Base-by-base conservation (phyloP, 2,797 vertebrate genomes). In the Okamejei kenojei region DNA sequence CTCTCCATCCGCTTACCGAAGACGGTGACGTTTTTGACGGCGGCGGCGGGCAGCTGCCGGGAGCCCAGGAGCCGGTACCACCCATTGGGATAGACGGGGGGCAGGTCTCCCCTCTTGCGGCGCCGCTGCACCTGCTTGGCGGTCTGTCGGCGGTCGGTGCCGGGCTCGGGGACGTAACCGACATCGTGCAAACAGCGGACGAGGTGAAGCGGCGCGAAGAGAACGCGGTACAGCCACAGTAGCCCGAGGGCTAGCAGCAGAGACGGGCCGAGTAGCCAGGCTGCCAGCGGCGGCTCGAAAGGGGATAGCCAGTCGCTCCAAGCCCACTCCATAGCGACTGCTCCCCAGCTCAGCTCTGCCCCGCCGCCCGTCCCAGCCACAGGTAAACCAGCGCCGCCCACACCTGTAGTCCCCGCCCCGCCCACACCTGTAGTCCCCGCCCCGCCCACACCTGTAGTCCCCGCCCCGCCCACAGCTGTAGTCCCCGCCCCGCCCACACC, bases 11-110 rank as follows among this genome's bases (percentile, higher is more conserved):
- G 94, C 96, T 93, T 96, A 98, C 98, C 97, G 93, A 98, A 94
- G 10, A 97, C 94, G 2, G 95, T 95, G 80, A 96, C 94, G 88
- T 94, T 95, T 93, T 95, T 96, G 79, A 96, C 96, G 21, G 96
- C 94, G 3, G 96, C 97, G 2, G 93, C 95, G 45, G 94, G 93
- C 95, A 98, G 96, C 95, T 95, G 94, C 94, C 94, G 95, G 0
- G 97, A 97, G 95, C 97, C 96, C 94, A 97, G 94, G 19, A 97
- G 95, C 0, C 96, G 96, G 95, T 96, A 97, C 97, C 97, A 97
- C 93, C 97, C 97, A 94, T 97, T 97, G 3, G 98, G 98, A 92
- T 96, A 98, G 2, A 97, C 95, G 0, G 98, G 97, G 0, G 97
- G 97, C 86, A 97, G 94, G 0, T 96, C 96, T 0, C 97, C 97